Evolutionary conservation across 1,140 invertebrate species (phyloP), one percentile per base, ranked within the genome.

Genomic region (Papilio polyxenes): DNA sequence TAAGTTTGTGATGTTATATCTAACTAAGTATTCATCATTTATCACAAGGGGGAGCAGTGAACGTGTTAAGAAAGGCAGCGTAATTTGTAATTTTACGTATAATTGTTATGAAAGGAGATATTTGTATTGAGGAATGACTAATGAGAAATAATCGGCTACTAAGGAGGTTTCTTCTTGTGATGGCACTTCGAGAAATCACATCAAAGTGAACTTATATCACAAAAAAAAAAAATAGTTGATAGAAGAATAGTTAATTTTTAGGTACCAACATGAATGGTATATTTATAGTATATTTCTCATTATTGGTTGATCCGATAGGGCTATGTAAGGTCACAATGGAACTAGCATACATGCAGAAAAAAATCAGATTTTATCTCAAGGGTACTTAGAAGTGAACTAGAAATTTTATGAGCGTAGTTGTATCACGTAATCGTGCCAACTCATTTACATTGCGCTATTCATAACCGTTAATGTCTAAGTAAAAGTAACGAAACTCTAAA

Each of bases 401-500:
- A 65, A 65, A 65, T 59, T 53, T 53, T 53, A 59, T 65, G 10
- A 65, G 20, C 62, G 62, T 65, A 65, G 31, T 72, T 72, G 5
- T 40, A 40, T 40, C 65, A 72, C 65, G 65, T 40, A 37, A 37
- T 4, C 31, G 23, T 40, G 6, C 31, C 65, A 72, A 72, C 31
- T 72, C 23, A 72, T 72, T 72, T 72, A 40, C 65, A 72, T 72
- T 31, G 23, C 10, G 31, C 65, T 72, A 72, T 40, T 72, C 65
- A 72, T 72, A 72, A 72, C 31, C 23, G 65, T 72, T 72, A 72
- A 72, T 72, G 65, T 72, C 65, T 72, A 72, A 72, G 23, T 72
- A 37, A 72, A 72, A 72, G 65, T 37, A 72, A 69, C 62, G 23
- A 72, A 72, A 72, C 20, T 49, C 62, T 48, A 80, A 75, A 79